Base-by-base conservation (phyloP, 1,140 invertebrate genomes). In the Heliconius congener region DNA sequence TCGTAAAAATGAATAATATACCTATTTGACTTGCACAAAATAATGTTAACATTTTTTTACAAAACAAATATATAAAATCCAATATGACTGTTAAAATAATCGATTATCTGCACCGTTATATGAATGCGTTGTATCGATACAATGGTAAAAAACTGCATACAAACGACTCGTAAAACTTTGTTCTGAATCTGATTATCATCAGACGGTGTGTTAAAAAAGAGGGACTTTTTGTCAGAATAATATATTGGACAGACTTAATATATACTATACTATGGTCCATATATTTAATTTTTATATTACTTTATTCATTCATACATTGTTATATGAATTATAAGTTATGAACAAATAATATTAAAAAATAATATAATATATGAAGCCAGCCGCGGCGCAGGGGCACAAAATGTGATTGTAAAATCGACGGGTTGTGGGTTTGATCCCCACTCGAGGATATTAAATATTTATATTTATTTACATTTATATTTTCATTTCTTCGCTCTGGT, bases 81-180 rank as follows among this genome's bases (percentile, higher is more conserved):
- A 30, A 13, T 66, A 66, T 23, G 11, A 30, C n/a, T 66, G 19
- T 30, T 30, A 13, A 66, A 66, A 66, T 66, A 30, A 66, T 66
- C 60, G 60, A 66, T 66, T 30, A 66, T 30, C n/a, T 19, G 60
- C 11, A 66, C 60, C 60, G 60, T 66, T 66, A 66, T 66, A 30
- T 27, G 60, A 66, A 57, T 57, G 9, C n/a, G 3, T 13, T 66
- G 60, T 16, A 66, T 66, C 60, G 23, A 66, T 66, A 66, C 60
- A 16, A 27, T 66, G 60, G 27, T 66, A 66, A 66, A 66, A 66
- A 66, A 30, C 60, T 57, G 11, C 60, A 66, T 30, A 66, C 27
- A 66, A 66, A 27, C 23, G 60, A 66, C 60, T 66, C 27, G 13
- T 30, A 66, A 23, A 57, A 57, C 27, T 30, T 66, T 66, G 23